A percentile compares a stretch with the other conserved stretches of the same genome.
Evolutionary conservation across 1,140 invertebrate species (phyloP).

Genomic region (Hydropsyche tenuis): DNA sequence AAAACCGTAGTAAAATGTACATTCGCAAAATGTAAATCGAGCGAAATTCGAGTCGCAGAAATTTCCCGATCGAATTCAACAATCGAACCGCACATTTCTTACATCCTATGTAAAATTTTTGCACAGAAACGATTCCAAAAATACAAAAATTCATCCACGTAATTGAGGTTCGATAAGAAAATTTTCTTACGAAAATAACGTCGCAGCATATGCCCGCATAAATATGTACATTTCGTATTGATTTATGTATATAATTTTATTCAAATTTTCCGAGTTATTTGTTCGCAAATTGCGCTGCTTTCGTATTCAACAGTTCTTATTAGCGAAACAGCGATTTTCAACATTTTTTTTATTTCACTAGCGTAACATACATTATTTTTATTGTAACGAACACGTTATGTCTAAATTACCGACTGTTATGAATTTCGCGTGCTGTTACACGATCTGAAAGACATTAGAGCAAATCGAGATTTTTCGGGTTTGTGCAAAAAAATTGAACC

Average conservation of each 20-base stretch:
- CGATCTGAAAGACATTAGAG: background rate
- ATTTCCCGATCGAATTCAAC: too few species aligned
- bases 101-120: too few species aligned
- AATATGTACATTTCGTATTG: background rate
- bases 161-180: too few species aligned
- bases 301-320: constrained; percentile 8
- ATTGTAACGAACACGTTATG: background rate
- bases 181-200: too few species aligned
- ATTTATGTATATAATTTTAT: constrained; percentile 9
- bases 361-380: background rate
- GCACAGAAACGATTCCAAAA: too few species aligned
- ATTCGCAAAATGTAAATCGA: too few species aligned
- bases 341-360: background rate
- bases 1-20: too few species aligned
- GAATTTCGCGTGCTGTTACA: background rate
- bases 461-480: too few species aligned
- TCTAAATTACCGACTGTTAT: background rate
- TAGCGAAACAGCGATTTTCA: background rate
- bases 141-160: too few species aligned
- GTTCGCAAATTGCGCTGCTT: background rate
- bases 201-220: background rate
- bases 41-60: too few species aligned
- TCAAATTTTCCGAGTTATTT: constrained; percentile 6
- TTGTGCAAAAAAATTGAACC: too few species aligned
- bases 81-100: too few species aligned